These are phyloP conservation scores for Nephrocerus scutellatus DNA, from an alignment of 2,888 invertebrate species.

Conservation along the genomic window DNA sequence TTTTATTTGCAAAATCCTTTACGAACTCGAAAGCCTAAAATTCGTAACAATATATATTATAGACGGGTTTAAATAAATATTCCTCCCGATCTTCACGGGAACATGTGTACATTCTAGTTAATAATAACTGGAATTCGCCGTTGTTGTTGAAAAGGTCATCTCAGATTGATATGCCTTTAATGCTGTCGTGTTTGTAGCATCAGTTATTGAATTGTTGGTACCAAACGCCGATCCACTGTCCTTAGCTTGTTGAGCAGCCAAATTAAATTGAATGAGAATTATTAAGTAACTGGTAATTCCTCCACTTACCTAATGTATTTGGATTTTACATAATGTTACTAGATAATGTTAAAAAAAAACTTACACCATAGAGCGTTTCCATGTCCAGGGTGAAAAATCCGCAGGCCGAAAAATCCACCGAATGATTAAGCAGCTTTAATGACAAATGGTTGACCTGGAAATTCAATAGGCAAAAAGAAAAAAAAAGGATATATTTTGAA, in stretches of 20 bases:
- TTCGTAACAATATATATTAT: too few species aligned
- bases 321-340: not conserved
- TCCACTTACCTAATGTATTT: conserved; percentile 36
- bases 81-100: too few species aligned
- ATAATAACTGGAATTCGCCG: not conserved
- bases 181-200: not conserved
- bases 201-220: conserved; percentile 30
- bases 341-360: conserved; percentile 4
- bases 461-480: not conserved
- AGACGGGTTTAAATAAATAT: too few species aligned
- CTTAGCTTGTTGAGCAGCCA: conserved; percentile 45
- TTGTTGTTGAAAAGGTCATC: not conserved
- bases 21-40: too few species aligned
- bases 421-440: conserved; percentile 45
- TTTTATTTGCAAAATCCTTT: too few species aligned
- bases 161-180: conserved; percentile 3
- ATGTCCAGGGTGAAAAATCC: conserved; percentile 47
- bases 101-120: conserved; percentile 2
- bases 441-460: conserved; percentile 44
- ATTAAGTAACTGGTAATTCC: conserved; percentile 47
- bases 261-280: conserved; percentile 47
- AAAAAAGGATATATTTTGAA: not conserved
- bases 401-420: conserved; percentile 46
- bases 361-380: conserved; percentile 46
- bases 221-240: conserved; percentile 30